Base-by-base conservation (phyloP, 2,888 invertebrate genomes). In the Parnassius apollo region DNA sequence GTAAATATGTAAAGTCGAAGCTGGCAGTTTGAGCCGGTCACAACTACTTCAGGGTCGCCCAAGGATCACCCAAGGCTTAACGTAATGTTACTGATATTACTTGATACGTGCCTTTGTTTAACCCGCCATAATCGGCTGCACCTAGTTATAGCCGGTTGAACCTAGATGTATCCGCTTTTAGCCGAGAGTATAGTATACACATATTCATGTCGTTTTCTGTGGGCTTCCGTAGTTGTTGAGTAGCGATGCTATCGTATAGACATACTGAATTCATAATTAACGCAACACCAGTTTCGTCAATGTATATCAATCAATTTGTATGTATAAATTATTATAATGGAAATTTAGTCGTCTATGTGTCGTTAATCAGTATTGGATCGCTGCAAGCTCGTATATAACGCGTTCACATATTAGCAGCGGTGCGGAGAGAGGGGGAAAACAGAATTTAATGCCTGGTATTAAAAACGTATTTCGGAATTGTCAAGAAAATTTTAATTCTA, bases 381-480 rank as follows among this genome's bases (percentile, higher is more conserved):
- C 75, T 75, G 76, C 76, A 77, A 75, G 76, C 76, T 76, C 74
- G 63, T 62, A 35, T 12, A 18, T n/a, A 56, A 45, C 10, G 13
- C 13, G 25, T 22, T 51, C 13, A 13, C 9, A 49, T 9, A 13
- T 9, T 49, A 9, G 49, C 4, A 8, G 49, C 49, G 13, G 9
- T 13, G 13, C 13, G n/a, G 49, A 49, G 49, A 35, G 35, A 35
- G 4, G 35, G 4, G 35, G 35, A 35, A 35, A 35, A 35, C 1
- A 7, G 35, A 35, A 35, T 7, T 35, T 35, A 7, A 35, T 4
- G 35, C 35, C 35, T 35, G 7, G 35, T 35, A 35, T 35, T 7
- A 35, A 35, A 35, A 35, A 35, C 35, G 7, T 35, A 7, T 35
- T 35, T 35, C 35, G 7, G 35, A 35, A 35, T 35, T 4, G 35